A percentile compares a stretch with the other conserved stretches of the same genome.
Conservation (phyloP, 2,888 invertebrate genomes). For the Ormyrus rosae region DNA sequence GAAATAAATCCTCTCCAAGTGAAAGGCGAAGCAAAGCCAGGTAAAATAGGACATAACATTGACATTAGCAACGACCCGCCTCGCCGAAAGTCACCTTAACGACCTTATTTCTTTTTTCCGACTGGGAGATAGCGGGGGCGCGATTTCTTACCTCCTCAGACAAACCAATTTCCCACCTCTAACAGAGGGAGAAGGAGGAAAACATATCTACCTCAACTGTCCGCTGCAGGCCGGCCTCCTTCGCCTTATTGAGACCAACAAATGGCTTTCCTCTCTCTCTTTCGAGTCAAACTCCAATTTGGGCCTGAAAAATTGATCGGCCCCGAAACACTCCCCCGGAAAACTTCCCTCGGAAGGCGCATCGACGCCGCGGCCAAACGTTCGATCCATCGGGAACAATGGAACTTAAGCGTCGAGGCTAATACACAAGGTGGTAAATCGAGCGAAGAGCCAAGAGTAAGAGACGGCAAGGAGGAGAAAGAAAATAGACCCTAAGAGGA, state of each 20-base stretch:
- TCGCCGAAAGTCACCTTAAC: too few species aligned
- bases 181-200: neutral
- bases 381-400: neutral
- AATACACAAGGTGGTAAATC: neutral
- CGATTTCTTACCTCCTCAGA: neutral
- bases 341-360: neutral
- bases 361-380: too few species aligned
- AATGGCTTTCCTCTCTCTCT: too few species aligned
- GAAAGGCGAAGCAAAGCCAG: too few species aligned
- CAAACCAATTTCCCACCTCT: neutral
- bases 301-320: slow-evolving; percentile 33
- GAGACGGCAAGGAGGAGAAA: neutral
- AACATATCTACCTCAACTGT: too few species aligned
- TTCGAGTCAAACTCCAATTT: too few species aligned
- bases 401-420: neutral
- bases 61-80: too few species aligned
- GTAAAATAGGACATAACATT: too few species aligned
- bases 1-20: too few species aligned
- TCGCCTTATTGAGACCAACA: too few species aligned
- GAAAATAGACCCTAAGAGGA: neutral
- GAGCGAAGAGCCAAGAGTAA: neutral
- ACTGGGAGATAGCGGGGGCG: neutral
- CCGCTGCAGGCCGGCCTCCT: too few species aligned
- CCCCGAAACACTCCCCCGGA: neutral
- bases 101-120: too few species aligned